Evolutionary conservation across 2,797 vertebrate species (phyloP), one percentile per base, ranked within the genome.

Genomic region (Eutrigla gurnardus): DNA sequence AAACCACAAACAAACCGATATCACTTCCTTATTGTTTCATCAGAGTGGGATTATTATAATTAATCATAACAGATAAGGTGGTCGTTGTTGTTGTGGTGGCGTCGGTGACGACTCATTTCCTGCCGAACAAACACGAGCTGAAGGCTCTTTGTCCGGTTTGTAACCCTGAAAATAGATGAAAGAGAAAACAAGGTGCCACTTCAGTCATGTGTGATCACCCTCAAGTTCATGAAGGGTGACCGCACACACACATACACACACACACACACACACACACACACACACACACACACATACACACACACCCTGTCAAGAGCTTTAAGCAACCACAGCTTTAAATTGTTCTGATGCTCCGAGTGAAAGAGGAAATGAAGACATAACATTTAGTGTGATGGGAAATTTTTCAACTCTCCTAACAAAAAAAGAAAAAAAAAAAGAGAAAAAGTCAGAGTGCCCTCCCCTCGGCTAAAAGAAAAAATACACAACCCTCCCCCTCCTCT

Each of bases 121-220:
- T 84, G 63, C 46, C 10, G 0, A 50, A 71, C 70, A 52, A 72
- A 46, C 7, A 59, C 43, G 9, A 70, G 43, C 6, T 37, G 14
- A 70, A 75, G 46, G 54, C 55, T 43, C 42, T 59, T 54, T 46
- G 58, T 60, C 15, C 59, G 4, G 6, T 46, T 71, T 37, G 0
- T 9, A 11, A 18, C 0, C 3, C 40, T 0, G 13, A n/a, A 74
- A 59, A 84, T 55, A 79, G 68, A 83, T 62, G 50, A 49, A 1
- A 75, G 63, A 35, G 55, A 70, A 57, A 70, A 13, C 25, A 53
- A 53, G 7, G 52, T 4, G 9, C 65, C 58, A 60, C 43, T 71
- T 49, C 61, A 78, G 79, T 87, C 85, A 57, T 65, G 49, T 87
- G 76, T 49, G 67, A 86, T 89, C 77, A 81, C 62, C 45, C 66